Evolutionary conservation across 2,888 invertebrate species (phyloP).

Genomic region (Drosophila differens): DNA sequence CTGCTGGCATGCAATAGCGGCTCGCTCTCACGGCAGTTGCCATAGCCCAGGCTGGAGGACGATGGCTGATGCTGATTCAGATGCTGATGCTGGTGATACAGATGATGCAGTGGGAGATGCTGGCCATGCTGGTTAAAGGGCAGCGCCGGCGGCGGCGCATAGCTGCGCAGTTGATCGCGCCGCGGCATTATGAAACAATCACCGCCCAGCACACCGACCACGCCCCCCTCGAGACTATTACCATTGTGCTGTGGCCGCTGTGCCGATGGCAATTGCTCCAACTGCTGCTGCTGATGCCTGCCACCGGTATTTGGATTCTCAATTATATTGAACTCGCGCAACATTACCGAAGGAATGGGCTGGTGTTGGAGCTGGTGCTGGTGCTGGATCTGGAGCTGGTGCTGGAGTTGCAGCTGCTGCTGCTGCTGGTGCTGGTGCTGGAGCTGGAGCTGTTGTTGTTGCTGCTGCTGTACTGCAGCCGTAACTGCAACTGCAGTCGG

Average conservation of each 20-base stretch:
- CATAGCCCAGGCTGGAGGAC: conserved; percentile 81
- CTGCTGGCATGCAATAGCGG: conserved; percentile 85
- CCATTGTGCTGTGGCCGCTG: conserved; percentile 43
- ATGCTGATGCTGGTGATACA: conserved; percentile 53
- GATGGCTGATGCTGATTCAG: conserved; percentile 63
- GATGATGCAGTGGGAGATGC: conserved; percentile 71
- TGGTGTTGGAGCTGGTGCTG: conserved; percentile 55
- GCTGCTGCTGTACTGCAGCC: conserved; percentile 29
- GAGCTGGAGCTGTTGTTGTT: conserved; percentile 50
- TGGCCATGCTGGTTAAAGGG: conserved; percentile 71
- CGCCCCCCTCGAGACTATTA: conserved; percentile 36
- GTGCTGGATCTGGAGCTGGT: conserved; percentile 52
- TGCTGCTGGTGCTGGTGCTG: conserved; percentile 54
- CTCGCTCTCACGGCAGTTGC: conserved; percentile 85
- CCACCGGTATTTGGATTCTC: conserved; percentile 85
- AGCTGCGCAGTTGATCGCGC: conserved; percentile 65
- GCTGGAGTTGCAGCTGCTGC: conserved; percentile 59
- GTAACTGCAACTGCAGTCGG: conserved; percentile 24
- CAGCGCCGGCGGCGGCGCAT: conserved; percentile 60
- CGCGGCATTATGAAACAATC: conserved; percentile 68
- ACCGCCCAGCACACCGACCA: conserved; percentile 61
- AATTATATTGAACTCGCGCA: conserved; percentile 85
- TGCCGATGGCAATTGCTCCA: conserved; percentile 60
- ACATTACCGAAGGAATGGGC: conserved; percentile 86
- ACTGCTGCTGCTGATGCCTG: conserved; percentile 67